These are phyloP conservation scores for Tromatobia lineatoria DNA, from an alignment of 2,888 invertebrate species.

Conservation along the genomic window DNA sequence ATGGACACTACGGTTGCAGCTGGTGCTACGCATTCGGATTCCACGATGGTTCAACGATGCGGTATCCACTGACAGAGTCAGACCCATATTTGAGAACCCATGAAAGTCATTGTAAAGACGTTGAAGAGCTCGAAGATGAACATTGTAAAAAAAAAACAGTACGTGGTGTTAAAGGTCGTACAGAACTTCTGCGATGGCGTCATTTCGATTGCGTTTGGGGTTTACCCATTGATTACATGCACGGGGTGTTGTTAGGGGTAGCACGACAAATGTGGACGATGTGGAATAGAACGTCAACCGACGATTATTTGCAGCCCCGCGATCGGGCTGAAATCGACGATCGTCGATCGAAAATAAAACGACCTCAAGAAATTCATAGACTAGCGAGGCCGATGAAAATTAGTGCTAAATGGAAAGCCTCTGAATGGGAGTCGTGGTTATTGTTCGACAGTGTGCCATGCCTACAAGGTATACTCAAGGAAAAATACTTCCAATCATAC, in stretches of 20 bases:
- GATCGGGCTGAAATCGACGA: conserved; percentile 40
- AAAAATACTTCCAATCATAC: conserved; percentile 37
- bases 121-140: conserved; percentile 10
- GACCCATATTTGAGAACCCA: conserved; percentile 37
- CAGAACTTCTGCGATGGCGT: conserved; percentile 38
- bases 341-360: conserved; percentile 31
- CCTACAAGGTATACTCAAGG: conserved; percentile 37
- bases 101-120: conserved; percentile 48
- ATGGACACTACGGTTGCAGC: conserved; percentile 62
- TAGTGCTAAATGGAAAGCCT: conserved; percentile 48
- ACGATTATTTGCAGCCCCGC: conserved; percentile 13
- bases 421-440: conserved; percentile 53
- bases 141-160: not conserved
- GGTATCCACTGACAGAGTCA: conserved; percentile 45
- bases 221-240: conserved; percentile 59
- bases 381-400: conserved; percentile 23
- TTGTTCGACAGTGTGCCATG: conserved; percentile 45
- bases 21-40: conserved; percentile 64
- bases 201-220: conserved; percentile 59
- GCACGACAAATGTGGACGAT: conserved; percentile 49
- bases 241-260: conserved; percentile 60
- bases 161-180: conserved; percentile 58
- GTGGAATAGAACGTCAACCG: conserved; percentile 38
- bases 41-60: conserved; percentile 41
- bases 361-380: conserved; percentile 45